Evolutionary conservation across 2,888 invertebrate species (phyloP).

Genomic region (Leptinotarsa tumamoca): DNA sequence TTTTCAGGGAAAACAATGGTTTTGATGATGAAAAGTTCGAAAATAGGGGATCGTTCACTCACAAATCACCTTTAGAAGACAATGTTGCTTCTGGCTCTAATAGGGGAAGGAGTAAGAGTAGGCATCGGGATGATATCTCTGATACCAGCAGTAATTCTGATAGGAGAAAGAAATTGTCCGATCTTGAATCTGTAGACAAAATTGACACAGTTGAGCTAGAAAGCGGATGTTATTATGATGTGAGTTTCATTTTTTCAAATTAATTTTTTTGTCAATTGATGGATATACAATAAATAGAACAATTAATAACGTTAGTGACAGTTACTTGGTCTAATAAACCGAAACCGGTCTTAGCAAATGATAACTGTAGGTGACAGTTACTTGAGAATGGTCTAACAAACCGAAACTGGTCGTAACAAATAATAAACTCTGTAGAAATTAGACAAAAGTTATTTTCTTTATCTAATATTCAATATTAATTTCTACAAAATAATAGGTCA

Average conservation of each 20-base stretch:
- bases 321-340: no score
- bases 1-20: conserved; percentile 17
- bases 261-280: neutral
- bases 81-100: neutral
- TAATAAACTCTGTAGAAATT: no score
- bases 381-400: no score
- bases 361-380: no score
- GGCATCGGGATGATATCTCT: conserved; percentile 6
- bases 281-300: neutral
- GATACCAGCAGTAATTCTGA: conserved; percentile 21
- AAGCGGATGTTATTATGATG: conserved; percentile 28
- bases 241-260: conserved; percentile 14
- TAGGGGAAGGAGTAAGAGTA: conserved; percentile 13
- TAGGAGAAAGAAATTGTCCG: neutral
- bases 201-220: conserved; percentile 28
- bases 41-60: neutral
- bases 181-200: conserved; percentile 15
- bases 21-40: neutral
- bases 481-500: no score
- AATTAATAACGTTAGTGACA: no score
- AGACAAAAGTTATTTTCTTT: no score
- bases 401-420: no score
- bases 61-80: neutral
- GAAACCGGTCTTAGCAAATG: no score
- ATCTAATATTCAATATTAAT: no score